Evolutionary conservation across 2,797 vertebrate genomes (phyloP).

Genomic region (Poeciliopsis turneri): DNA sequence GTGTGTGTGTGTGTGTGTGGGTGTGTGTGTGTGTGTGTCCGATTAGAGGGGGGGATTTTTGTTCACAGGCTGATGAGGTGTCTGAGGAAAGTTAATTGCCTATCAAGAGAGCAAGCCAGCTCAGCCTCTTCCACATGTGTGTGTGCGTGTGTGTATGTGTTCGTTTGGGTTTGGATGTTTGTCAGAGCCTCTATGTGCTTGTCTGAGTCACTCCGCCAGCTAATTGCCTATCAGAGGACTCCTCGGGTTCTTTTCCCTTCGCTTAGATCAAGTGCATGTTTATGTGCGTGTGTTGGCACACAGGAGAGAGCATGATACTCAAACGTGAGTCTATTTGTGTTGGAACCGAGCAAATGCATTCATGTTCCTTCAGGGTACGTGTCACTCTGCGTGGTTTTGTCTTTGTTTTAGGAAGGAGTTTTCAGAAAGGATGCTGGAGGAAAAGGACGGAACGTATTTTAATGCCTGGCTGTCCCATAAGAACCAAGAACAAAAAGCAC

Average conservation of each 20-base stretch:
- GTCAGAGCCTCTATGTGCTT: conserved; percentile 16
- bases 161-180: conserved; percentile 40
- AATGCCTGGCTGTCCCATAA: not conserved
- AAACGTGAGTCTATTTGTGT: conserved; percentile 16
- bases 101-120: conserved; percentile 76
- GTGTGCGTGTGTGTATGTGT: conserved; percentile 21
- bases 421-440: too few relatives aligned
- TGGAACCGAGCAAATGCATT: conserved; percentile 1
- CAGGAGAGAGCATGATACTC: conserved; percentile 1
- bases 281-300: conserved; percentile 15
- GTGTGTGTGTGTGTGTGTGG: not conserved
- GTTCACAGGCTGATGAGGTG: conserved; percentile 75
- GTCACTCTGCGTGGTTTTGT: not conserved
- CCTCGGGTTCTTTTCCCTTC: conserved; percentile 57
- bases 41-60: conserved; percentile 64
- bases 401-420: not conserved
- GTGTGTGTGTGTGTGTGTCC: conserved; percentile 42
- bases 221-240: conserved; percentile 66
- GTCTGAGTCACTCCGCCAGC: conserved; percentile 47
- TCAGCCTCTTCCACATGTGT: conserved; percentile 36
- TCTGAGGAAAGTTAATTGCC: conserved; percentile 80
- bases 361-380: not conserved
- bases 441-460: not conserved
- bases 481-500: not conserved
- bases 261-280: conserved; percentile 41